Conservation (phyloP, 2,888 invertebrate genomes). For the Drosophila subsilvestris region DNA sequence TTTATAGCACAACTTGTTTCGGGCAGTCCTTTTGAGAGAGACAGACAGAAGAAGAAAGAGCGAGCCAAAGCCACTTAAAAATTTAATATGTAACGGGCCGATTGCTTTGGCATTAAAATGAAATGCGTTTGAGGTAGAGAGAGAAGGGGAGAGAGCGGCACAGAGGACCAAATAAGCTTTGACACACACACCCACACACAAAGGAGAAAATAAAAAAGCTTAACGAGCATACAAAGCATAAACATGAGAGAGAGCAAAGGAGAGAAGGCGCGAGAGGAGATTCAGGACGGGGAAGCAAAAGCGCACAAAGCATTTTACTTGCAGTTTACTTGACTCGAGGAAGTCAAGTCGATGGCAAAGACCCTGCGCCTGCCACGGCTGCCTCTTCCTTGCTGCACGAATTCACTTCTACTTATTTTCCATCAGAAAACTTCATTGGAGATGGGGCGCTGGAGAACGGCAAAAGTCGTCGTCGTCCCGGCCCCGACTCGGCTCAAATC, state of each 20-base stretch:
- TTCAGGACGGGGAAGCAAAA: constrained; percentile 19
- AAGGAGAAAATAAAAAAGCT: constrained; percentile 37
- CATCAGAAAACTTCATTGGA: constrained; percentile 56
- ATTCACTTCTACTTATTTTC: constrained; percentile 62
- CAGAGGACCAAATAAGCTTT: background rate
- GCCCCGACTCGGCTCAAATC: background rate
- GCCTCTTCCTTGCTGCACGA: constrained; percentile 42
- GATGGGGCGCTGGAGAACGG: constrained; percentile 31
- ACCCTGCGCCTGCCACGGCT: constrained; percentile 1
- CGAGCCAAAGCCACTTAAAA: constrained; percentile 55
- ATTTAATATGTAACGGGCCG: constrained; percentile 64
- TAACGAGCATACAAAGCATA: constrained; percentile 64
- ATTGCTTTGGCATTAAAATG: constrained; percentile 59
- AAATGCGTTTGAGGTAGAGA: constrained; percentile 31
- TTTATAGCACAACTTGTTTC: background rate
- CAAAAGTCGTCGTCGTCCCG: constrained; percentile 51
- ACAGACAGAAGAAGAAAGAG: constrained; percentile 7
- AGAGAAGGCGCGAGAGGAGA: constrained; percentile 1
- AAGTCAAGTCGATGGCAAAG: constrained; percentile 58
- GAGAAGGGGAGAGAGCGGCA: background rate
- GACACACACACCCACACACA: background rate
- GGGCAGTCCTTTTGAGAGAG: background rate
- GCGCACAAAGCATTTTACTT: constrained; percentile 55
- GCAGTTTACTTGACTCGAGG: constrained; percentile 61
- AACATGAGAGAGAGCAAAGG: constrained; percentile 41